These are phyloP conservation scores for Marasmarcha lunaedactyla DNA, from an alignment of 2,888 invertebrate species.

Conservation along the genomic window DNA sequence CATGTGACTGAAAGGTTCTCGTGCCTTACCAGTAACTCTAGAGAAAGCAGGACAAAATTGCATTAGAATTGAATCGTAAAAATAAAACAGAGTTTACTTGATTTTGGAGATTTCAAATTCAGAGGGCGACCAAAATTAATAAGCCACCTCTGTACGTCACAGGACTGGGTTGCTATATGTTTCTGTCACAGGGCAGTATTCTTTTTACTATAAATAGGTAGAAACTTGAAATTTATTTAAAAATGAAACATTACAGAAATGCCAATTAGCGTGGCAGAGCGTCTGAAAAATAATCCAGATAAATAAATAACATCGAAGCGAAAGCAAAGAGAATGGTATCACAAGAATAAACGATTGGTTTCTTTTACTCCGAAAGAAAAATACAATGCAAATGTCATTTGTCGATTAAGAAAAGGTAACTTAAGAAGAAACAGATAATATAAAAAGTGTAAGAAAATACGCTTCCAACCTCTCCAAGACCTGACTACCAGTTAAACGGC, in stretches of 20 bases:
- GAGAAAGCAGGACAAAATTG: not conserved
- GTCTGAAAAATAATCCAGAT: constrained; percentile 3
- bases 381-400: constrained; percentile 3
- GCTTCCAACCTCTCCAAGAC: constrained; percentile 9
- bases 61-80: not conserved
- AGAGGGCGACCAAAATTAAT: too few species aligned
- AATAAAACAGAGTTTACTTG: not conserved
- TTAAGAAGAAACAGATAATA: constrained; percentile 1
- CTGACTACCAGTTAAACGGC: not conserved
- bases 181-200: too few species aligned
- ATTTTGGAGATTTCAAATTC: not conserved
- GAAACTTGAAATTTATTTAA: too few species aligned
- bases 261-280: constrained; percentile 1
- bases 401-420: constrained; percentile 3
- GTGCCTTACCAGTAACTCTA: too few species aligned
- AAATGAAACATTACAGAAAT: not conserved
- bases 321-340: constrained; percentile 4
- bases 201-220: too few species aligned
- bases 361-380: constrained; percentile 2
- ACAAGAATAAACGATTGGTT: constrained; percentile 5
- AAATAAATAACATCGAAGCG: constrained; percentile 1
- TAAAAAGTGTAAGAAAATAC: constrained; percentile 1
- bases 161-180: too few species aligned
- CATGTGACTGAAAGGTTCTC: not conserved
- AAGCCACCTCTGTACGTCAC: too few species aligned